Base-by-base conservation (phyloP, 2,888 invertebrate genomes). In the Pristionchus maxplancki region DNA sequence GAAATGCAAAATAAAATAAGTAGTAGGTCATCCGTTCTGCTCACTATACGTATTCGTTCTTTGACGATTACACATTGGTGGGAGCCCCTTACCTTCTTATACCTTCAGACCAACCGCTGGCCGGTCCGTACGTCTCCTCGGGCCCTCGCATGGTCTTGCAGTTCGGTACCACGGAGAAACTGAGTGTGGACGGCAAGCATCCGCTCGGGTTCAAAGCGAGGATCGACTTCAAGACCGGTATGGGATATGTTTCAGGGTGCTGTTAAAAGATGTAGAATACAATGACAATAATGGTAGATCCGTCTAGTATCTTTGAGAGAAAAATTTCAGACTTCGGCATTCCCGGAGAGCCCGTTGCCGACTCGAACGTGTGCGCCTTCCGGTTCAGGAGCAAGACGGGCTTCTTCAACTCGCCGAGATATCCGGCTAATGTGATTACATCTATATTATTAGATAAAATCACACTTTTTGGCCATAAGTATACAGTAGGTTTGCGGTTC, bases 171-270 rank as follows among this genome's bases (percentile, higher is more conserved):
- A 89, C 90, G 1, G 93, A 93, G 88, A 90, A 90, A 37, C 58
- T 87, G 37, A 50, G 90, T 17, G 90, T 89, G 31, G 92, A 92
- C 89, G 90, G 89, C 0, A 88, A 89, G 8, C 58, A 88, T 1
- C 92, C 93, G 24, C 87, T 91, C n/a, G 95, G 95, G 24, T 95
- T 95, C 91, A 93, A 93, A 64, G 95, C 95, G 8, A 89, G 90
- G 28, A 95, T 95, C 89, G 93, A 95, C 74, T 95, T 95, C 91
- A 93, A 95, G 74, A 95, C 95, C 90, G 95, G 95, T 95, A n/a
- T 24, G 85, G 11, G 24, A 81, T 48, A 31, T 17, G 64, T 40
- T 81, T 81, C 81, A 81, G 9, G 44, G 24, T n/a, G n/a, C n/a
- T n/a, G n/a, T n/a, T n/a, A n/a, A n/a, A n/a, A n/a, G n/a, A n/a